phyloP scores from a whole-genome alignment of 2,888 invertebrate genomes.

The Lordiphosa fenestrarum region DNA sequence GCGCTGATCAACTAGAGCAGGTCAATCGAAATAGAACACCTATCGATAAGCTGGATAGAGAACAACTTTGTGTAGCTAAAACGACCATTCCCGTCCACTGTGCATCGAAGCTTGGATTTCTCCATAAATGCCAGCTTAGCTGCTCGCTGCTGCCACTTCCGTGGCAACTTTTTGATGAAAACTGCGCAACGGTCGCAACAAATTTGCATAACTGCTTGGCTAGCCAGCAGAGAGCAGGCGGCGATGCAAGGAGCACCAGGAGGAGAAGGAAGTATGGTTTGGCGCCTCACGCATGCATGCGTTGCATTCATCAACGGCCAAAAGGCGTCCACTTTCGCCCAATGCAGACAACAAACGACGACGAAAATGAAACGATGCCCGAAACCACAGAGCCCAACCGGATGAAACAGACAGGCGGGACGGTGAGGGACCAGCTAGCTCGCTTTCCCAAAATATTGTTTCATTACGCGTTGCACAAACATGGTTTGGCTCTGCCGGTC shows the following conservation, averaged over 20 bases:
- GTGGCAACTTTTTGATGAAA: conserved; percentile 71
- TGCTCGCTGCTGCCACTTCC: conserved; percentile 29
- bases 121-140: conserved; percentile 35
- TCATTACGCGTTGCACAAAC: conserved; percentile 68
- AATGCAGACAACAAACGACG: conserved; percentile 44
- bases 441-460: conserved; percentile 54
- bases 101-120: conserved; percentile 4
- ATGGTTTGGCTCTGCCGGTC: conserved; percentile 22
- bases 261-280: conserved; percentile 29
- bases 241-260: conserved; percentile 17
- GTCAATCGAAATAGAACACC: no score
- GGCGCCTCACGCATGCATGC: conserved; percentile 68
- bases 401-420: conserved; percentile 14
- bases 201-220: conserved; percentile 70
- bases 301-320: conserved; percentile 68
- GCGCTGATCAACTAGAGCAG: no score
- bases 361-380: conserved; percentile 64
- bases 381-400: conserved; percentile 48
- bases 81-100: no score
- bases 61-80: no score
- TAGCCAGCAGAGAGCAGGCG: conserved; percentile 16
- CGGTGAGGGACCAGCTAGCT: conserved; percentile 9
- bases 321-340: conserved; percentile 38
- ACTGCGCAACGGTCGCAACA: conserved; percentile 59
- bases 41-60: no score